Conservation (phyloP, 2,888 invertebrate genomes). For the Melinaea menophilus region DNA sequence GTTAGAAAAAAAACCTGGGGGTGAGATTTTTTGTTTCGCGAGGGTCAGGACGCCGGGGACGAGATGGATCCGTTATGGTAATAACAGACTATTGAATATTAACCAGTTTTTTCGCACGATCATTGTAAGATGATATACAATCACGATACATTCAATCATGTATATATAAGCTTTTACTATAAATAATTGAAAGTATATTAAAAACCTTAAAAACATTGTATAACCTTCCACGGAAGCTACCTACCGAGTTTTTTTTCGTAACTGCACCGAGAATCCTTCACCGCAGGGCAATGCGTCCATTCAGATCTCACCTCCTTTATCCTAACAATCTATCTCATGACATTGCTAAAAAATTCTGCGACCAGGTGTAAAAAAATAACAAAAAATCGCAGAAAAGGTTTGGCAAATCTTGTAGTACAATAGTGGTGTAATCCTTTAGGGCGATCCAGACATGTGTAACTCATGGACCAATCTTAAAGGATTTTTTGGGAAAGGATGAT, state of each 20-base stretch:
- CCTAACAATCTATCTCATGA: constrained; percentile 50
- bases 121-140: constrained; percentile 31
- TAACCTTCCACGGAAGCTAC: constrained; percentile 19
- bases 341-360: constrained; percentile 54
- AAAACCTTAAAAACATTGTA: background rate
- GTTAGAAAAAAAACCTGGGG: constrained; percentile 66
- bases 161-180: background rate
- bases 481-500: constrained; percentile 35
- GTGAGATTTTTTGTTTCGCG: constrained; percentile 65
- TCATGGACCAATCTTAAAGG: constrained; percentile 53
- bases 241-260: constrained; percentile 54
- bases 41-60: constrained; percentile 57
- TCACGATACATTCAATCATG: background rate
- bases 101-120: constrained; percentile 60
- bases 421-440: constrained; percentile 47
- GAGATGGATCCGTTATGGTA: constrained; percentile 57
- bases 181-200: no score
- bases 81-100: constrained; percentile 64
- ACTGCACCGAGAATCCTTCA: constrained; percentile 46
- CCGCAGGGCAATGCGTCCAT: constrained; percentile 39
- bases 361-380: constrained; percentile 58
- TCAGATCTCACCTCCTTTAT: constrained; percentile 51
- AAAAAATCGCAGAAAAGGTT: constrained; percentile 46
- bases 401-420: constrained; percentile 39
- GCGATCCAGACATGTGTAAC: constrained; percentile 61